These are phyloP conservation scores for Furcula furcula DNA, from an alignment of 2,888 invertebrate genomes.

Conservation along the genomic window DNA sequence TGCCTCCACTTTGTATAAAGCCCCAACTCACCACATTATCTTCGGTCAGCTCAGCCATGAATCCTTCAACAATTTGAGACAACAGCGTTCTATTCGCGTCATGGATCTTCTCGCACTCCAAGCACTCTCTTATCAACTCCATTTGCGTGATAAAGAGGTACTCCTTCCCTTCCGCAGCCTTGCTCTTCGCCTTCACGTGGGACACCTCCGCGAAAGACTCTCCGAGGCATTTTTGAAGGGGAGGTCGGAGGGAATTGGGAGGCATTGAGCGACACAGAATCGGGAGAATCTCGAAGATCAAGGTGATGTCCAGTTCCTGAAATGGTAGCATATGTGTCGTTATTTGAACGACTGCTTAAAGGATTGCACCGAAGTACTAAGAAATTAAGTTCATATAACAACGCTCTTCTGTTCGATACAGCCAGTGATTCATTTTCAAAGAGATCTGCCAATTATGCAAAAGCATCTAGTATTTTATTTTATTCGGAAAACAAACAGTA, in stretches of 20 bases:
- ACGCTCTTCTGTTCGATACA: too few relatives aligned
- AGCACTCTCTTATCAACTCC: slow-evolving; percentile 53
- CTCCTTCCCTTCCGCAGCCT: slow-evolving; percentile 27
- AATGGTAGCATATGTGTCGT: too few relatives aligned
- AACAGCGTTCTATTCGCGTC: slow-evolving; percentile 82
- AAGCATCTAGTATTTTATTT: too few relatives aligned
- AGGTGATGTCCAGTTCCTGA: slow-evolving; percentile 70
- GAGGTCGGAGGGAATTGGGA: slow-evolving; percentile 77
- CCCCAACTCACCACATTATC: slow-evolving; percentile 72
- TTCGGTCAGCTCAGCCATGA: slow-evolving; percentile 63
- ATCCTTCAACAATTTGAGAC: slow-evolving; percentile 70
- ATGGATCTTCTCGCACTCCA: slow-evolving; percentile 78
- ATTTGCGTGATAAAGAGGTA: slow-evolving; percentile 49
- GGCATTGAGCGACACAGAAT: slow-evolving; percentile 81
- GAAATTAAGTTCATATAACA: too few relatives aligned
- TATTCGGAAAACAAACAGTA: too few relatives aligned
- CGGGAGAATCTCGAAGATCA: slow-evolving; percentile 75
- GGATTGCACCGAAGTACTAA: too few relatives aligned
- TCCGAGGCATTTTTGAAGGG: slow-evolving; percentile 74
- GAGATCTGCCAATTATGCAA: too few relatives aligned
- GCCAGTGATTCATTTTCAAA: too few relatives aligned
- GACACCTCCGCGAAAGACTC: slow-evolving; percentile 45
- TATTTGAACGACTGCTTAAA: too few relatives aligned
- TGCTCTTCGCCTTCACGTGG: slow-evolving; percentile 22
- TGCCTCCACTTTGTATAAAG: too few relatives aligned